Percentiles rank a stretch among this genome's conserved stretches.
Conservation (phyloP, 2,797 vertebrate genomes). For the Channa striata region DNA sequence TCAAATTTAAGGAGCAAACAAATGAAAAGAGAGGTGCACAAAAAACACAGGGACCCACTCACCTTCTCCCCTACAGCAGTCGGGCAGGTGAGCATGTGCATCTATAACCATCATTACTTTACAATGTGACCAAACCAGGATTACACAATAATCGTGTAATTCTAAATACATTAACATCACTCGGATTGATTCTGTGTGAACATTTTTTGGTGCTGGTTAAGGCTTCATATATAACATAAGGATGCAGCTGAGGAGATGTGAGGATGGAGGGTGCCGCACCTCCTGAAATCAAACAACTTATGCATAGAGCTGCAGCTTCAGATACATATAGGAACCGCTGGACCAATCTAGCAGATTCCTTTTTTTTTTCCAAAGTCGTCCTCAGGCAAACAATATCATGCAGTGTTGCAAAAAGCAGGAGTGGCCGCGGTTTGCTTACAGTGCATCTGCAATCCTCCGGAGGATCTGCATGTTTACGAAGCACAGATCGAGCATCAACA, state of each 20-base stretch:
- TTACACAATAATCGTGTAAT: too few species aligned
- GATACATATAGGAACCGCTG: slow-evolving; percentile 22
- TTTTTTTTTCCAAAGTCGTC: slow-evolving; percentile 49
- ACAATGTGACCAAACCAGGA: too few species aligned
- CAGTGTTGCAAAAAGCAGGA: slow-evolving; percentile 34
- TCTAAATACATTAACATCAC: too few species aligned
- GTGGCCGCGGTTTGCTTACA: slow-evolving; percentile 39
- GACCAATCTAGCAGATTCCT: slow-evolving; percentile 16
- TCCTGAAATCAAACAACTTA: slow-evolving; percentile 32
- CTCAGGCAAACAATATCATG: slow-evolving; percentile 48
- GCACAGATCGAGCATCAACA: slow-evolving; percentile 31
- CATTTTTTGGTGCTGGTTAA: background rate
- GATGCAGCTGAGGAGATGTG: background rate
- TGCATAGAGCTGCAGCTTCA: slow-evolving; percentile 22
- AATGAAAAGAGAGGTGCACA: too few species aligned
- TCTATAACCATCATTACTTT: too few species aligned
- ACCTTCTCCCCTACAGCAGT: too few species aligned
- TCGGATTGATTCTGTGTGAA: too few species aligned
- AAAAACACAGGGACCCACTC: too few species aligned
- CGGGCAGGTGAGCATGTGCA: too few species aligned
- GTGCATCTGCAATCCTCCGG: slow-evolving; percentile 56
- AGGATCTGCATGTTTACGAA: slow-evolving; percentile 38
- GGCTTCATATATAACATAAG: background rate
- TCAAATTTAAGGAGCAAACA: too few species aligned
- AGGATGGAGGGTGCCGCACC: background rate